phyloP scores from a whole-genome alignment of 1,140 invertebrate genomes.

The Tigriopus japonicus region DNA sequence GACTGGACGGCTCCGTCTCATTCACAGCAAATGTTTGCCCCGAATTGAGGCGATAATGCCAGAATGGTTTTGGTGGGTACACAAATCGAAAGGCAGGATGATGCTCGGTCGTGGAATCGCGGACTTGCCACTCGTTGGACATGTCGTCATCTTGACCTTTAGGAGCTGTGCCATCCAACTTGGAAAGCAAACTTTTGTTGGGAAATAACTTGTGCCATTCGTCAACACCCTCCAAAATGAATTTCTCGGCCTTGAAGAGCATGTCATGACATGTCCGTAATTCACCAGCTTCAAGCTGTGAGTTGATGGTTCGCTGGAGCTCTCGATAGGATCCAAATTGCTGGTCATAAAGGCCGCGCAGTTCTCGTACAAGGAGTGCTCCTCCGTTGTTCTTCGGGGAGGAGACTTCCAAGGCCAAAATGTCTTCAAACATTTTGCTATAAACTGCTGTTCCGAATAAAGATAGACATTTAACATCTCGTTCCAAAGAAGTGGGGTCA shows the following conservation, averaged over 20 bases:
- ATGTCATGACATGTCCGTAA: too few relatives aligned
- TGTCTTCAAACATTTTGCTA: background rate
- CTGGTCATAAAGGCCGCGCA: too few relatives aligned
- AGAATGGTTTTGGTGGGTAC: background rate
- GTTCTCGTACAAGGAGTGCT: too few relatives aligned
- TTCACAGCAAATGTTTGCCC: background rate
- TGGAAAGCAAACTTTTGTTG: background rate
- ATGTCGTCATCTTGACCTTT: background rate
- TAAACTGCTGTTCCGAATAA: background rate
- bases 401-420: too few relatives aligned
- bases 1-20: constrained; percentile 2
- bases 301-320: too few relatives aligned
- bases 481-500: background rate
- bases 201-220: background rate
- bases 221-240: too few relatives aligned
- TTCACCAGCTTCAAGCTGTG: too few relatives aligned
- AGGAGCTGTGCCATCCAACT: background rate
- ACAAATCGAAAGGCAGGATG: background rate
- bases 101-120: background rate
- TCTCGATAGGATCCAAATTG: too few relatives aligned
- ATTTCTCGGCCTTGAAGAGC: too few relatives aligned
- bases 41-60: background rate
- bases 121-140: background rate
- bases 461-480: background rate
- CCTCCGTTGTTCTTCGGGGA: too few relatives aligned